Evolutionary conservation across 2,113 vertebrate genomes (phyloP).

Genomic region (Irena cyanogastra): DNA sequence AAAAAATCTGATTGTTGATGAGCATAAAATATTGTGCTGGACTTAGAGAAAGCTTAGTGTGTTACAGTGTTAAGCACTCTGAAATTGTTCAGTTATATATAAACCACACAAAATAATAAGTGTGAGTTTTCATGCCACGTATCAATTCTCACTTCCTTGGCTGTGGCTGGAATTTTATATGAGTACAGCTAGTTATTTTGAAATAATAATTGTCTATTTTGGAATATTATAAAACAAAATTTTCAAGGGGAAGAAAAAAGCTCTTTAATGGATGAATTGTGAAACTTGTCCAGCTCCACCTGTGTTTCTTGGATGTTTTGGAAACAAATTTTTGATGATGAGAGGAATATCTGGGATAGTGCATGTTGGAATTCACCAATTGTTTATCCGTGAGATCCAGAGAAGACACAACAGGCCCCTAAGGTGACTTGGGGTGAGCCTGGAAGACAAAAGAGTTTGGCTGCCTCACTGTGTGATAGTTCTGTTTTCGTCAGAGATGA

Average conservation of each 20-base stretch:
- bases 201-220: not conserved
- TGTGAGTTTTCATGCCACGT: not conserved
- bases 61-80: not conserved
- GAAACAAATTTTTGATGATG: not conserved
- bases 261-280: not conserved
- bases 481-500: not conserved
- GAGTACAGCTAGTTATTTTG: not conserved
- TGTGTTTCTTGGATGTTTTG: not conserved
- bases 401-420: not conserved
- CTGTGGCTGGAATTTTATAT: not conserved
- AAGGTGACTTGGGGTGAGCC: not conserved
- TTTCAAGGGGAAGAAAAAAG: not conserved
- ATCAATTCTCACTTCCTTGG: not conserved
- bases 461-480: not conserved
- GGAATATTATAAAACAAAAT: not conserved
- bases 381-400: not conserved
- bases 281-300: not conserved
- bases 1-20: not conserved
- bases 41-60: not conserved
- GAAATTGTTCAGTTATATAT: not conserved
- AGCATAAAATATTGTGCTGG: not conserved
- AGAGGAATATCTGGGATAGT: not conserved
- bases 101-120: not conserved
- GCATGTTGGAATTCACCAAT: not conserved
- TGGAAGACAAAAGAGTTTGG: not conserved